phyloP scores from a whole-genome alignment of 2,888 invertebrate species.

The Nephrotoma flavescens region DNA sequence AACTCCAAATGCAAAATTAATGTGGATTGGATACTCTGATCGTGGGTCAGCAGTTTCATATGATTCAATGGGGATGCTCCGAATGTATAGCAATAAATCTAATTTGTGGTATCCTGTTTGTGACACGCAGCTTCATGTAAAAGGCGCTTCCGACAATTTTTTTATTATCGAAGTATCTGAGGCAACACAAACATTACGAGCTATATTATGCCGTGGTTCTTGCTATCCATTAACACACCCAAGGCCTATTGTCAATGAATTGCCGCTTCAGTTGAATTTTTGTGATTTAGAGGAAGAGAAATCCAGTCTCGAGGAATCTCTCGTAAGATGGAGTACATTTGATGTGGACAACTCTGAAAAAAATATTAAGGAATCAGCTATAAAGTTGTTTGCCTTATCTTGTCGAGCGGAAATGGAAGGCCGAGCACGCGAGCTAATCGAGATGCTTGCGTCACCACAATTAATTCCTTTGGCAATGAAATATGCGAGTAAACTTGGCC shows the following conservation, averaged over 20 bases:
- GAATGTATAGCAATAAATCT: constrained; percentile 51
- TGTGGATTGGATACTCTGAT: constrained; percentile 71
- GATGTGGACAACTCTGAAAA: constrained; percentile 48
- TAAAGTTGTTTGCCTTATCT: constrained; percentile 81
- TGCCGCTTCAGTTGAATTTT: constrained; percentile 60
- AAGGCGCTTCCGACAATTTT: constrained; percentile 56
- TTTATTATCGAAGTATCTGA: constrained; percentile 70
- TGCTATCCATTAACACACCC: constrained; percentile 78
- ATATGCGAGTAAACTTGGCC: constrained; percentile 67
- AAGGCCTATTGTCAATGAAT: constrained; percentile 63
- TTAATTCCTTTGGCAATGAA: constrained; percentile 73
- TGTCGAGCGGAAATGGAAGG: constrained; percentile 72
- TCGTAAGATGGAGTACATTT: constrained; percentile 49
- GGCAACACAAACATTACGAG: constrained; percentile 58
- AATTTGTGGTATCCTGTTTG: constrained; percentile 70
- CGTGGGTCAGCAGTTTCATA: constrained; percentile 61
- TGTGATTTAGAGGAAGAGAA: constrained; percentile 70
- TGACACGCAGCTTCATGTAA: constrained; percentile 57
- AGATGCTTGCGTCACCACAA: constrained; percentile 61
- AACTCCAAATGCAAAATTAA: constrained; percentile 43
- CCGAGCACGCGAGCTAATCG: constrained; percentile 74
- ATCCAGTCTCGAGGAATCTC: constrained; percentile 60
- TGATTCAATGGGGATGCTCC: constrained; percentile 63
- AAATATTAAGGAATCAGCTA: constrained; percentile 57
- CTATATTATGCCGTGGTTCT: constrained; percentile 77